These are phyloP conservation scores for Zingel zingel DNA, from an alignment of 2,113 vertebrate species.

Conservation along the genomic window DNA sequence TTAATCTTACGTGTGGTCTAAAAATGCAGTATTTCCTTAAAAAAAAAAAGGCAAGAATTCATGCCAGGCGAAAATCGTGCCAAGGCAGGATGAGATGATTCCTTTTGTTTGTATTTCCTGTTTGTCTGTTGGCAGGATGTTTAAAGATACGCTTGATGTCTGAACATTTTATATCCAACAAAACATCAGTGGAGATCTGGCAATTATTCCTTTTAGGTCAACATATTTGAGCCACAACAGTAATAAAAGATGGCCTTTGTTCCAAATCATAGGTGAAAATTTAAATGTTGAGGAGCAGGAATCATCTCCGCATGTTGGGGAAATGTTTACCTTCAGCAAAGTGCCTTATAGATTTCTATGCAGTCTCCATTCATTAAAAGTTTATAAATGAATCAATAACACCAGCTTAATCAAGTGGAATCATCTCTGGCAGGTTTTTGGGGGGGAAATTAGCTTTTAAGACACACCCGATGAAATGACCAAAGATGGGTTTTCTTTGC, in stretches of 20 bases:
- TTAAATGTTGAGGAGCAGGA: background rate
- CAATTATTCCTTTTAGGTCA: background rate
- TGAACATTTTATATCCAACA: background rate
- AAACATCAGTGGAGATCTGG: background rate
- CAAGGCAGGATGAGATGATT: background rate
- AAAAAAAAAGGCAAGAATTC: background rate
- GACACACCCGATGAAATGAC: conserved; percentile 5
- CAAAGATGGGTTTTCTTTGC: conserved; percentile 19
- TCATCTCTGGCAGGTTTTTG: conserved; percentile 1
- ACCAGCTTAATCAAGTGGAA: background rate
- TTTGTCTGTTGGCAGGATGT: background rate
- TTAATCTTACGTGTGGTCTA: conserved; percentile 10
- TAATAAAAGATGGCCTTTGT: background rate
- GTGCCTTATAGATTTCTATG: conserved; percentile 64
- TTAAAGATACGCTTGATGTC: background rate
- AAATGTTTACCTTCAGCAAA: background rate
- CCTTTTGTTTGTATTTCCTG: conserved; percentile 13
- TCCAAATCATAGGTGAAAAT: background rate
- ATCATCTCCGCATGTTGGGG: background rate
- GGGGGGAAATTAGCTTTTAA: background rate
- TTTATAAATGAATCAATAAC: background rate
- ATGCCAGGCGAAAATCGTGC: background rate
- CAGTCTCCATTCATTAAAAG: conserved; percentile 4
- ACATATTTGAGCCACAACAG: background rate
- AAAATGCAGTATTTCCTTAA: background rate